Evolutionary conservation across 2,797 vertebrate species (phyloP).

Genomic region (Chelidonichthys spinosus): DNA sequence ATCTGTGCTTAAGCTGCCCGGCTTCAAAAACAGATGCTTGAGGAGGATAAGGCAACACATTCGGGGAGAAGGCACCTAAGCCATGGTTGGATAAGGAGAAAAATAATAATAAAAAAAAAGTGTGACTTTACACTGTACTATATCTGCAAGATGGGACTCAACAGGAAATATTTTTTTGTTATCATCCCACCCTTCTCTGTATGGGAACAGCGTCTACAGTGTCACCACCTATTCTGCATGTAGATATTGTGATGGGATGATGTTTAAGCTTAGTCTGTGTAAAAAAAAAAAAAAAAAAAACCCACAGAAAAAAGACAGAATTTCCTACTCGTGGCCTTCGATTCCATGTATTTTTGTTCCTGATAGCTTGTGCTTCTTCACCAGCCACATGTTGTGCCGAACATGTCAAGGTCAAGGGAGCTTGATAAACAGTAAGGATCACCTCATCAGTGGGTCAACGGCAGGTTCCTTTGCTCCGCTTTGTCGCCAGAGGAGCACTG

Average conservation of each 20-base stretch:
- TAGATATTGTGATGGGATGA: conserved; percentile 5
- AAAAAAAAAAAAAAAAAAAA: not conserved
- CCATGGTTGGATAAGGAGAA: conserved; percentile 66
- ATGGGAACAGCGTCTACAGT: conserved; percentile 11
- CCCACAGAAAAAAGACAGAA: not conserved
- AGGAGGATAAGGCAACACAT: conserved; percentile 79
- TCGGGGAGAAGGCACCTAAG: conserved; percentile 73
- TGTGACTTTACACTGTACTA: conserved; percentile 53
- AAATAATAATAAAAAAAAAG: conserved; percentile 13
- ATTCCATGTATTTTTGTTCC: not conserved
- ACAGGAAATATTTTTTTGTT: conserved; percentile 55
- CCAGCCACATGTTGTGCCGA: conserved; percentile 10
- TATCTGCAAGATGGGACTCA: conserved; percentile 62
- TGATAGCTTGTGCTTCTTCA: conserved; percentile 12
- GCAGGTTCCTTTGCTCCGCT: conserved; percentile 4
- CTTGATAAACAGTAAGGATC: conserved; percentile 54
- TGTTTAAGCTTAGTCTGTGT: conserved; percentile 1
- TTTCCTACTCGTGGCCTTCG: not conserved
- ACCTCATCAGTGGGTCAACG: conserved; percentile 26
- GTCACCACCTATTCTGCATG: conserved; percentile 10
- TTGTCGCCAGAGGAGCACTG: conserved; percentile 40
- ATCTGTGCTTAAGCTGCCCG: conserved; percentile 79
- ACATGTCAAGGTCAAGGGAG: conserved; percentile 66
- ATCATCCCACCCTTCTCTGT: conserved; percentile 34
- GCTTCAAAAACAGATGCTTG: conserved; percentile 82